A percentile compares a stretch with the other conserved stretches of the same genome.
These are phyloP conservation scores for Manduca sexta DNA, from an alignment of 1,140 invertebrate genomes.

Conservation along the genomic window DNA sequence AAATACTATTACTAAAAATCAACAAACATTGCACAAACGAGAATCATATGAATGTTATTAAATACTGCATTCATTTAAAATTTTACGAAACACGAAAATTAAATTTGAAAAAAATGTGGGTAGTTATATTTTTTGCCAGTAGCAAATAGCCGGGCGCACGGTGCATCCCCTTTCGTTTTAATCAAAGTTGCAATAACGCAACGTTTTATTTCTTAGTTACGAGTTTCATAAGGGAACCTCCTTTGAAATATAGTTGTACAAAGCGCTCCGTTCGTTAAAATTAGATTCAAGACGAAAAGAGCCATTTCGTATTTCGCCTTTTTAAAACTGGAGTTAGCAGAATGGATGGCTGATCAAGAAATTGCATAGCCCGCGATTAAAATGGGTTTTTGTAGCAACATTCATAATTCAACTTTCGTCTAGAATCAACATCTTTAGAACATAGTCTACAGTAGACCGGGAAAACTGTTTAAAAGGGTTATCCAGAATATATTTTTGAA, in stretches of 20 bases:
- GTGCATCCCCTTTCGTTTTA: slow-evolving; percentile 22
- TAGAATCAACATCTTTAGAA: too few relatives aligned
- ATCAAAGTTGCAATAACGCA: slow-evolving; percentile 41
- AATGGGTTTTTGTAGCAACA: too few relatives aligned
- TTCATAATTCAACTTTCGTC: too few relatives aligned
- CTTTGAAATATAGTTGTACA: slow-evolving; percentile 42
- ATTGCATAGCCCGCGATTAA: too few relatives aligned
- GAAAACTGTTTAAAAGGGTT: too few relatives aligned
- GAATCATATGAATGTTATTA: neutral
- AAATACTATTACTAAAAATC: too few relatives aligned
- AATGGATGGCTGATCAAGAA: too few relatives aligned
- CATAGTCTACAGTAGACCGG: too few relatives aligned
- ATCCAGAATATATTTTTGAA: slow-evolving; percentile 26
- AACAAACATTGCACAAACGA: too few relatives aligned
- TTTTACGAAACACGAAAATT: neutral
- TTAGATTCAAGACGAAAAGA: neutral
- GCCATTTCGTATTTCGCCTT: neutral
- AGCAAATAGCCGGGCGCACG: neutral
- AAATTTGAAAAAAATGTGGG: slow-evolving; percentile 13
- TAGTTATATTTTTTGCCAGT: slow-evolving; percentile 13
- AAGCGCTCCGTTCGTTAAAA: slow-evolving; percentile 14
- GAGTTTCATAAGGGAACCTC: slow-evolving; percentile 44
- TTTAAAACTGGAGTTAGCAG: too few relatives aligned
- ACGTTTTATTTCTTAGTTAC: slow-evolving; percentile 42
- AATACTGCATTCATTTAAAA: neutral